Base-by-base conservation (phyloP, 2,113 vertebrate genomes). In the Cervus canadensis region DNA sequence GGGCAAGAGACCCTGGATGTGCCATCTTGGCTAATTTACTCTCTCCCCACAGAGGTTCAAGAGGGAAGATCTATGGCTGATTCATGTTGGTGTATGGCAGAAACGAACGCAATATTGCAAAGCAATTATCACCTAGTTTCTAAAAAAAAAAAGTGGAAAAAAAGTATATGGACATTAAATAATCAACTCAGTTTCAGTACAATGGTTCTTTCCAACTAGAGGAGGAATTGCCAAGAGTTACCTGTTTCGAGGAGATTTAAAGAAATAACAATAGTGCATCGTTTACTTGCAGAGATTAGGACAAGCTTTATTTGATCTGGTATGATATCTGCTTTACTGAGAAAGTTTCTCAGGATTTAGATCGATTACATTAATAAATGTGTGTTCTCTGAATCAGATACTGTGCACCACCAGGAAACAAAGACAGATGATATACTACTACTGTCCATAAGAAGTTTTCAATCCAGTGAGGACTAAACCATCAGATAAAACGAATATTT, bases 351-450 rank as follows among this genome's bases (percentile, higher is more conserved):
- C 79, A 62, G 71, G 57, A 96, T 97, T 97, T 62, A 40, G 40
- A 89, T 96, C 50, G 95, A 78, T 81, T 91, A 94, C 67, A 67
- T 93, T 62, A 96, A 79, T 74, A 82, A 67, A 64, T n/a, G 10
- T 3, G 7, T 15, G 25, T 1, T 14, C 74, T 86, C 62, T 54
- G 74, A 95, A 81, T 48, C 62, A 50, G 87, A 89, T 28, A n/a
- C 45, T 40, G 2, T 33, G 4, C 48, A 11, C 21, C 48, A 79
- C 30, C 8, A 64, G 92, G 79, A 19, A 91, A 79, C 28, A 84
- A 21, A 52, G 50, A 59, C 11, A 28, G 67, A n/a, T 71, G 60
- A 94, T 36, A 25, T 48, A 8, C 15, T 48, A 26, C 5, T 21
- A 3, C n/a, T 67, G 40, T 36, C 23, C 1, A 1, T 30, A 40